phyloP scores from a whole-genome alignment of 2,888 invertebrate species.

The Sympetrum striolatum region DNA sequence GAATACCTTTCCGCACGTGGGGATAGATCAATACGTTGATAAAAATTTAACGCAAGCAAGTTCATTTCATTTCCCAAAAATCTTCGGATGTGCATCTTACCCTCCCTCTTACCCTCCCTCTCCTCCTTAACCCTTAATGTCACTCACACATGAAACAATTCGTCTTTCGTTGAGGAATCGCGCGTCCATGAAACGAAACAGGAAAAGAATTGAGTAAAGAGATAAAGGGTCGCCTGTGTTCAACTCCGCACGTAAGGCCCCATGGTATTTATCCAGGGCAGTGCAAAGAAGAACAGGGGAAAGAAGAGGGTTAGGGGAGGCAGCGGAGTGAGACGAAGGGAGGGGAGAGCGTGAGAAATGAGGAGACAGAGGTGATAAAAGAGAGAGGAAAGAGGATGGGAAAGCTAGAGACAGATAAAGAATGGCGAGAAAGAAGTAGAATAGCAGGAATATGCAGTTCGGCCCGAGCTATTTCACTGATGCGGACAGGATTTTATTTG shows the following conservation, averaged over 20 bases:
- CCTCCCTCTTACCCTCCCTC: too few relatives aligned
- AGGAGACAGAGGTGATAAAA: background rate
- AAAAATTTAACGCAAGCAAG: too few relatives aligned
- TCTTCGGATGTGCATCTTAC: too few relatives aligned
- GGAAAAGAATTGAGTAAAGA: background rate
- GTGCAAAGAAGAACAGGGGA: background rate
- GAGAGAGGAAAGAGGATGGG: background rate
- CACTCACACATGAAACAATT: too few relatives aligned
- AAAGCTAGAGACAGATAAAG: background rate
- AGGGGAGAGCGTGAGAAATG: background rate
- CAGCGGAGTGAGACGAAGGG: conserved; percentile 24
- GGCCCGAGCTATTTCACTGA: too few relatives aligned
- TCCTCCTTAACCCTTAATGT: too few relatives aligned
- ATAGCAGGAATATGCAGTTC: background rate
- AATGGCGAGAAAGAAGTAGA: background rate
- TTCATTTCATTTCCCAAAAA: too few relatives aligned
- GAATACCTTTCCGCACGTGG: too few relatives aligned
- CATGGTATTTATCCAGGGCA: conserved; percentile 26
- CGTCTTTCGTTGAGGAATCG: background rate
- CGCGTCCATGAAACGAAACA: background rate
- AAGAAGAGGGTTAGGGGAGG: background rate
- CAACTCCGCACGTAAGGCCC: background rate
- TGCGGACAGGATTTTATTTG: too few relatives aligned
- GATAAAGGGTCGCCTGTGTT: background rate
- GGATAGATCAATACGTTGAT: too few relatives aligned